Percentiles rank a stretch among this genome's conserved stretches.
Evolutionary conservation across 1,140 invertebrate species (phyloP).

Genomic region (Trinorchestia longiramus): DNA sequence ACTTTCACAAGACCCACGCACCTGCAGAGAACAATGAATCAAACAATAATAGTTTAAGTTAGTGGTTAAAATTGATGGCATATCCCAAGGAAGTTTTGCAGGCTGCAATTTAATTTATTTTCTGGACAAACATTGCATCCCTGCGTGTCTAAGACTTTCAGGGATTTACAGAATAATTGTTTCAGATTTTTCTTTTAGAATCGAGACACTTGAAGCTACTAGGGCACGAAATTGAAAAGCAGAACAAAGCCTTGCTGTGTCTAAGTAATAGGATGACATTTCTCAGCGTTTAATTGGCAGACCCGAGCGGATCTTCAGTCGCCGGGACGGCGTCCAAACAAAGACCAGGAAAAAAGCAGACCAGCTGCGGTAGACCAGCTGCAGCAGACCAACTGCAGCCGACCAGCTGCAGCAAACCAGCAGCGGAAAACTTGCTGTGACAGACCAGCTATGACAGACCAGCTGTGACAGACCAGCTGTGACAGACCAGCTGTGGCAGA

Average conservation of each 20-base stretch:
- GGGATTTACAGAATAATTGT: not conserved
- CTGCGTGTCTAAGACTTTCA: not conserved
- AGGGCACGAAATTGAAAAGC: not conserved
- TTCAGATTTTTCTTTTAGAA: not conserved
- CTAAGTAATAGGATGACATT: conserved; percentile 2
- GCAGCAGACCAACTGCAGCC: too few relatives aligned
- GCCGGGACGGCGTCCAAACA: not conserved
- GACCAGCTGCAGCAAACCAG: too few relatives aligned
- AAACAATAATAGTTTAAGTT: too few relatives aligned
- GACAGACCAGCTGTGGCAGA: not conserved
- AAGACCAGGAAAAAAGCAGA: not conserved
- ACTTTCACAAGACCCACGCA: too few relatives aligned
- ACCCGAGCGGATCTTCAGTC: not conserved
- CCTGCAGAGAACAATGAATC: too few relatives aligned
- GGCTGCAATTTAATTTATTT: too few relatives aligned
- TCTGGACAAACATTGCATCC: not conserved
- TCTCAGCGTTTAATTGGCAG: not conserved
- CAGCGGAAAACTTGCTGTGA: too few relatives aligned
- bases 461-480: not conserved
- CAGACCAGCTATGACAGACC: not conserved
- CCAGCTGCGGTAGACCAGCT: not conserved
- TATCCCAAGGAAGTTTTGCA: too few relatives aligned
- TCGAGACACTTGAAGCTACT: not conserved
- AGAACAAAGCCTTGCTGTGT: not conserved
- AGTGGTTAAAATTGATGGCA: too few relatives aligned